Conservation (phyloP, 1,140 invertebrate genomes). For the Drosophila tropicalis region DNA sequence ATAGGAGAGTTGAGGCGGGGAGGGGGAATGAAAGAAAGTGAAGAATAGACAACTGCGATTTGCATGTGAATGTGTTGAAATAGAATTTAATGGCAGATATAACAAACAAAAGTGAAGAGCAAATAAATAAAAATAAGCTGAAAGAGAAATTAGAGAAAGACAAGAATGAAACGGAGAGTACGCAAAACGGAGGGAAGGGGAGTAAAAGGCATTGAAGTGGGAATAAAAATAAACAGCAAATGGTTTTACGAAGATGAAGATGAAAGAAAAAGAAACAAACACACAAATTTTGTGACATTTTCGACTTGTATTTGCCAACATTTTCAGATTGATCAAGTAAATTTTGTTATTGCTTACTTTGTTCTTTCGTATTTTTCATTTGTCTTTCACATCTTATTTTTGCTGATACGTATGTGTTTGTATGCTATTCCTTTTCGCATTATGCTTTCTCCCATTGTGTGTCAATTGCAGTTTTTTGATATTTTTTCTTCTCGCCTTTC, state of each 20-base stretch:
- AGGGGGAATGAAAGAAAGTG: constrained; percentile 15
- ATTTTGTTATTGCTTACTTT: background rate
- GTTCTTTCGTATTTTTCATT: background rate
- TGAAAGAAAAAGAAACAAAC: background rate
- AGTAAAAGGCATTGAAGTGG: constrained; percentile 6
- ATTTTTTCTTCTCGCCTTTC: background rate
- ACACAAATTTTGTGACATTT: background rate
- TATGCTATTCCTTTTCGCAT: background rate
- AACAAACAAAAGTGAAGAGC: constrained; percentile 61
- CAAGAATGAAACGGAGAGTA: background rate
- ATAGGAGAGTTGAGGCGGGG: background rate
- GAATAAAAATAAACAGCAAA: constrained; percentile 6
- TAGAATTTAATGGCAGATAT: constrained; percentile 71
- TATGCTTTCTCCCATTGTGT: background rate
- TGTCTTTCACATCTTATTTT: background rate
- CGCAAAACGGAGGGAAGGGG: background rate
- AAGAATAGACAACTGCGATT: constrained; percentile 42
- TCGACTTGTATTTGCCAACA: background rate
- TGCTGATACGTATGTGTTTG: background rate
- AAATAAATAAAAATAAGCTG: constrained; percentile 71
- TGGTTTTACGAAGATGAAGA: background rate
- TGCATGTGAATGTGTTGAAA: constrained; percentile 77
- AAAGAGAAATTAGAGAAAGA: constrained; percentile 34
- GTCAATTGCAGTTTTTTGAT: background rate
- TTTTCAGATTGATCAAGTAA: background rate